These are phyloP conservation scores for Spilogale gracilis DNA, from an alignment of 2,113 vertebrate genomes.

Conservation along the genomic window DNA sequence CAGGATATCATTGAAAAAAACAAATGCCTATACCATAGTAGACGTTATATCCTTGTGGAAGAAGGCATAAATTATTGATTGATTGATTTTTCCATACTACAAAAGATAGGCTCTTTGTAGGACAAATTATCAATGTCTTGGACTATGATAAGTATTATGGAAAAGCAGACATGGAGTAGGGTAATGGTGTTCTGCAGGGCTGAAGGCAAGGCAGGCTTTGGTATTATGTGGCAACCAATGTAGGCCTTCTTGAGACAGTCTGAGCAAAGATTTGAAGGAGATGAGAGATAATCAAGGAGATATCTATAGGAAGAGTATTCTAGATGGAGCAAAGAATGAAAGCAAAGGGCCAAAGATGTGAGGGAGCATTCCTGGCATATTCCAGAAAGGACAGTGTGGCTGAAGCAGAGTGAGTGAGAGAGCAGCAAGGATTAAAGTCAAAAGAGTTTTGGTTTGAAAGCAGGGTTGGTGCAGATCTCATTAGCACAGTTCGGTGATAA, in stretches of 20 bases:
- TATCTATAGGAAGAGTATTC: neutral
- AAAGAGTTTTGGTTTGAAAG: neutral
- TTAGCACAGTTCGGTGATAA: neutral
- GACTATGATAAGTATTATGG: neutral
- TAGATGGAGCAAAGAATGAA: neutral
- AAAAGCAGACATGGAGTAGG: neutral
- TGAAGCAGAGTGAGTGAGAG: neutral
- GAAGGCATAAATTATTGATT: neutral
- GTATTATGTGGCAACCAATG: neutral
- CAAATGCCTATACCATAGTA: neutral
- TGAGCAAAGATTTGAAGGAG: neutral
- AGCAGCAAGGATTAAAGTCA: neutral
- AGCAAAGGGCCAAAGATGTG: neutral
- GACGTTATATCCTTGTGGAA: neutral
- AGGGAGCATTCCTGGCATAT: neutral
- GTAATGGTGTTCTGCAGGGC: neutral
- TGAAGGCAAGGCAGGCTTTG: accelerated
- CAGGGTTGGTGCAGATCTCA: neutral
- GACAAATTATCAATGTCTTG: neutral
- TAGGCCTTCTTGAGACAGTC: neutral
- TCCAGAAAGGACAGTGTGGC: neutral
- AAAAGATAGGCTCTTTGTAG: too few relatives aligned
- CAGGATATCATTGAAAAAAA: neutral
- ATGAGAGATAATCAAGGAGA: neutral
- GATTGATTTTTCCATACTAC: too few relatives aligned